These are phyloP conservation scores for Columba janthina DNA, from an alignment of 2,113 vertebrate species.

Conservation along the genomic window DNA sequence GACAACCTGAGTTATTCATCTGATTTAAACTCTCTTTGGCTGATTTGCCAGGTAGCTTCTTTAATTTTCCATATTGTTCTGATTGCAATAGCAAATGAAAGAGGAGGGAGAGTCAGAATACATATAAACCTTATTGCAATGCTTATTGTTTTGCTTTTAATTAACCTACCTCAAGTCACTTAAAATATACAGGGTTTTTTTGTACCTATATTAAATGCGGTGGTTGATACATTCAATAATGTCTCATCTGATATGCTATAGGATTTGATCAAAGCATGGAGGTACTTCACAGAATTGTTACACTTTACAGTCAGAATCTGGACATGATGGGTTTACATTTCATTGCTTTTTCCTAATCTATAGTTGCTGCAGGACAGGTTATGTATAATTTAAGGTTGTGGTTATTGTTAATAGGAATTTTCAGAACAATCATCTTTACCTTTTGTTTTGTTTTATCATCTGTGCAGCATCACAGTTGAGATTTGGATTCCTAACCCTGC, in stretches of 20 bases:
- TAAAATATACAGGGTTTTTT: background rate
- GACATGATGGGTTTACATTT: background rate
- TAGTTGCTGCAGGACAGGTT: background rate
- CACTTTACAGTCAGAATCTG: background rate
- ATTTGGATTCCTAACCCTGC: background rate
- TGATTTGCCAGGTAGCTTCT: background rate
- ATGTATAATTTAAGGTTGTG: background rate
- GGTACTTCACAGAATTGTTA: background rate
- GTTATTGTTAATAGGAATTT: background rate
- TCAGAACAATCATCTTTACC: background rate
- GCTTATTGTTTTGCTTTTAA: background rate
- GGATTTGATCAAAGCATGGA: background rate
- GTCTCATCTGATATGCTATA: background rate
- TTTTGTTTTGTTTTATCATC: background rate
- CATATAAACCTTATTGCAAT: background rate
- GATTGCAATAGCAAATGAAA: background rate
- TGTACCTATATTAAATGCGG: background rate
- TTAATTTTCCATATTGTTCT: background rate
- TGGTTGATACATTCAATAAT: background rate
- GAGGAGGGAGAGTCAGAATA: background rate
- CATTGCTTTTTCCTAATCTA: background rate
- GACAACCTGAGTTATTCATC: background rate
- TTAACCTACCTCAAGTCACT: background rate
- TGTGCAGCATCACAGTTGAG: background rate
- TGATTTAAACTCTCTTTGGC: background rate